Base-by-base conservation (phyloP, 1,140 invertebrate genomes). In the Liolophura sinensis region DNA sequence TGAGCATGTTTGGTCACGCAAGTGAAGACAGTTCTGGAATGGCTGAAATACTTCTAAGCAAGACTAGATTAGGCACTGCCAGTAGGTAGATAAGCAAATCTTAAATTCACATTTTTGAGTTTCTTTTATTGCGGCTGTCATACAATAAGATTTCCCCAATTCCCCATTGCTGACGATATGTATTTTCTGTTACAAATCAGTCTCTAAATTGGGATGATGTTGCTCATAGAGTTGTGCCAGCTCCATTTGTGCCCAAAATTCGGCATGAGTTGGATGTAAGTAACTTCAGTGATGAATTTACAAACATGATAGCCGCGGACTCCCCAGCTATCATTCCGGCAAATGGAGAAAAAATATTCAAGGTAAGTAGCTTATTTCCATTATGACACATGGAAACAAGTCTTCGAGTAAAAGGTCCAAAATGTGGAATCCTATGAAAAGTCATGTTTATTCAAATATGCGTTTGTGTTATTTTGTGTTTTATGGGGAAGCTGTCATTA, bases 281-380 rank as follows among this genome's bases (percentile, higher is more conserved):
- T 77, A 97, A 98, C 86, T 98, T 98, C 85, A 92, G 95, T 31
- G 93, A 94, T 68, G 96, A 98, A 86, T 98, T 99, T 81, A 98
- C 96, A 0, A 89, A 90, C 71, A 94, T 96, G 90, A 87, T 89
- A 57, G 91, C 93, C 4, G 90, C 92, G 1, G 95, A 97, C 82
- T 95, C 93, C n/a, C 94, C 95, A 0, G 93, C 92, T 5, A 89
- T 93, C 54, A 89, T 92, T 24, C 95, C 95, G 22, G 70, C 82
- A 20, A 92, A 94, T 80, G 91, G 90, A 71, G 92, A 95, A 72
- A 93, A 93, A 81, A 88, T 96, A 49, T 98, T 97, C 82, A 90
- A 92, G 88, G 92, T 89, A 74, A 73, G 73, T 64, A 40, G 31
- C 9, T 40, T 40, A 40, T 40, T 40, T 40, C 31, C n/a, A n/a